Conservation (phyloP, 2,113 vertebrate species). For the Megaleporinus macrocephalus region DNA sequence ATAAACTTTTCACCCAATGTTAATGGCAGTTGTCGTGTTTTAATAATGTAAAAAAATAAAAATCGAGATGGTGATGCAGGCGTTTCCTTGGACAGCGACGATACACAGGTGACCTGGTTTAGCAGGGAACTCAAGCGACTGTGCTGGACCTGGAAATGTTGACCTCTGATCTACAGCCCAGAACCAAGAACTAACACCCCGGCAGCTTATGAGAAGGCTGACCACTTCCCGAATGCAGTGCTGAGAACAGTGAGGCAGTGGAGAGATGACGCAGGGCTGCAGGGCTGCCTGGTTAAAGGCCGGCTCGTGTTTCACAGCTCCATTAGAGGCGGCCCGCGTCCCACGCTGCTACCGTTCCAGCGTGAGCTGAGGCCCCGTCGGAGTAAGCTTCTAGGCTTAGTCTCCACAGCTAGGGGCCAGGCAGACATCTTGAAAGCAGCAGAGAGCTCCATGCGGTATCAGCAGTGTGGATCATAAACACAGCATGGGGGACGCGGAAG, state of each 20-base stretch:
- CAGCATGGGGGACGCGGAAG: not conserved
- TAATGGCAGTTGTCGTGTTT: too few relatives aligned
- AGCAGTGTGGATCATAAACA: not conserved
- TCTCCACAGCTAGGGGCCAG: not conserved
- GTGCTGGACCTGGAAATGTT: too few relatives aligned
- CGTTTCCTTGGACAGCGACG: too few relatives aligned
- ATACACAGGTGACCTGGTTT: too few relatives aligned
- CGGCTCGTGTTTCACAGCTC: slow-evolving; percentile 22
- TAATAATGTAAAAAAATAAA: too few relatives aligned
- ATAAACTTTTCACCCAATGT: too few relatives aligned
- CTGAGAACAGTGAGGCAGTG: not conserved
- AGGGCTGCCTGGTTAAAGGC: slow-evolving; percentile 19
- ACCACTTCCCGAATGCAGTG: too few relatives aligned
- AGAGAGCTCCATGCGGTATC: not conserved
- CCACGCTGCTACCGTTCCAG: slow-evolving; percentile 1
- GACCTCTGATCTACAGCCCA: too few relatives aligned
- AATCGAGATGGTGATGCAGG: too few relatives aligned
- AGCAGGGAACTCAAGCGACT: too few relatives aligned
- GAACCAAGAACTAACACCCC: too few relatives aligned
- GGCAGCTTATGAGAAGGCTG: too few relatives aligned
- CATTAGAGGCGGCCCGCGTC: slow-evolving; percentile 13
- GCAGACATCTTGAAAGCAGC: not conserved
- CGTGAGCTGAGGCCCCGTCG: not conserved
- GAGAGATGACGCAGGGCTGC: not conserved
- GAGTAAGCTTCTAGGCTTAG: not conserved